phyloP scores from a whole-genome alignment of 2,888 invertebrate genomes.

The Heliconius cydno region DNA sequence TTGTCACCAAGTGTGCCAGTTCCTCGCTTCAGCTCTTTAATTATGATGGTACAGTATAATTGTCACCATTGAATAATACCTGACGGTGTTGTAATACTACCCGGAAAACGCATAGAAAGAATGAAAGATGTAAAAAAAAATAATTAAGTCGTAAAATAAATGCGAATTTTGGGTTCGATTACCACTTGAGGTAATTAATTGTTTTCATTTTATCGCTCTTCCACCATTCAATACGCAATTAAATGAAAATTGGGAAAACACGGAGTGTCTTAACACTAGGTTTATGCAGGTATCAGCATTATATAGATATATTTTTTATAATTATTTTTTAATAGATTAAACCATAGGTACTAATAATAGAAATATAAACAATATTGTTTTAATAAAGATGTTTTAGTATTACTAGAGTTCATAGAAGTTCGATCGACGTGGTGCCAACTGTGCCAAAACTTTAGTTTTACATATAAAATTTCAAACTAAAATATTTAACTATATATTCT shows the following conservation, averaged over 20 bases:
- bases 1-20: constrained; percentile 27
- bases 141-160: too few relatives aligned
- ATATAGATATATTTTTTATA: too few relatives aligned
- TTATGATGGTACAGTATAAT: constrained; percentile 18
- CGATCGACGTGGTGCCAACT: background rate
- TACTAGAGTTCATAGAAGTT: background rate
- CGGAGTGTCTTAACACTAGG: too few relatives aligned
- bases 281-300: too few relatives aligned
- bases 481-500: background rate
- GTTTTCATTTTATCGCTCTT: too few relatives aligned
- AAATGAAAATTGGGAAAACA: too few relatives aligned
- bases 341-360: too few relatives aligned
- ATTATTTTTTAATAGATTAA: too few relatives aligned
- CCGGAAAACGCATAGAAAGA: background rate
- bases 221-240: too few relatives aligned
- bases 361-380: background rate
- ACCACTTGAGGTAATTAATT: too few relatives aligned
- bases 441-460: background rate
- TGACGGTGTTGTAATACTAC: background rate
- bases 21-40: constrained; percentile 25
- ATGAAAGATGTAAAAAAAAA: too few relatives aligned
- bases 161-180: too few relatives aligned
- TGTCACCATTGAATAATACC: constrained; percentile 21
- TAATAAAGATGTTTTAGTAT: background rate
- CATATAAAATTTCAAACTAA: constrained; percentile 3